Conservation (phyloP, 2,888 invertebrate species). For the Eledona agricola region DNA sequence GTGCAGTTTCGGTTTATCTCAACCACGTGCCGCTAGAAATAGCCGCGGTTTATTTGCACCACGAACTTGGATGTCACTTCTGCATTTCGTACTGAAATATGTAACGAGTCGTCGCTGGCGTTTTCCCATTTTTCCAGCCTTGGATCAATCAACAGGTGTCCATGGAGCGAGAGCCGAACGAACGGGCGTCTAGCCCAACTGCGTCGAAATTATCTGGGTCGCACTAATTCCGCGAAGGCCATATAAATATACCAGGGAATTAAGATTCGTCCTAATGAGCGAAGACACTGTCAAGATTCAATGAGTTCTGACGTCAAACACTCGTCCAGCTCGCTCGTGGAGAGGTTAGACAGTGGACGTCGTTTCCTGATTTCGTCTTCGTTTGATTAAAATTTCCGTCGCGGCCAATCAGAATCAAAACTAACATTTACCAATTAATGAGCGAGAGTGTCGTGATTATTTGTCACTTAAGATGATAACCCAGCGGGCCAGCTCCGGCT, state of each 20-base stretch:
- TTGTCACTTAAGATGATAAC: conserved; percentile 63
- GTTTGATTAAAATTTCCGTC: conserved; percentile 55
- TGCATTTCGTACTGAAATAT: too few species aligned
- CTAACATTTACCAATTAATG: conserved; percentile 62
- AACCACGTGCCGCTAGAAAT: too few species aligned
- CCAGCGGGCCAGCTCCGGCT: conserved; percentile 46
- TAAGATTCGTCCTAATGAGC: conserved; percentile 53
- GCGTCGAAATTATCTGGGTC: too few species aligned
- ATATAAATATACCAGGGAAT: conserved; percentile 54
- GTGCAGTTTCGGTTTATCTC: too few species aligned
- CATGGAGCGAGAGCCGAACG: too few species aligned
- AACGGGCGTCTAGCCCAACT: too few species aligned
- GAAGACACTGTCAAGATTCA: conserved; percentile 28
- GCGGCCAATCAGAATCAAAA: conserved; percentile 58
- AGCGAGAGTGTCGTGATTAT: conserved; percentile 61
- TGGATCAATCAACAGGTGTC: too few species aligned
- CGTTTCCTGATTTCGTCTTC: conserved; percentile 27
- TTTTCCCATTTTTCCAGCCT: too few species aligned
- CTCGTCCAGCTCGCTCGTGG: conserved; percentile 12
- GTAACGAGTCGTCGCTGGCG: too few species aligned
- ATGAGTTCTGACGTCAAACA: conserved; percentile 34
- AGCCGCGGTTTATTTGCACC: too few species aligned
- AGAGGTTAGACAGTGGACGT: background rate
- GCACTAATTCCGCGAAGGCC: conserved; percentile 55
- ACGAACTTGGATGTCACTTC: too few species aligned